Evolutionary conservation across 2,797 vertebrate genomes (phyloP), one percentile per base, ranked within the genome.

Genomic region (Enteromius viviparus): DNA sequence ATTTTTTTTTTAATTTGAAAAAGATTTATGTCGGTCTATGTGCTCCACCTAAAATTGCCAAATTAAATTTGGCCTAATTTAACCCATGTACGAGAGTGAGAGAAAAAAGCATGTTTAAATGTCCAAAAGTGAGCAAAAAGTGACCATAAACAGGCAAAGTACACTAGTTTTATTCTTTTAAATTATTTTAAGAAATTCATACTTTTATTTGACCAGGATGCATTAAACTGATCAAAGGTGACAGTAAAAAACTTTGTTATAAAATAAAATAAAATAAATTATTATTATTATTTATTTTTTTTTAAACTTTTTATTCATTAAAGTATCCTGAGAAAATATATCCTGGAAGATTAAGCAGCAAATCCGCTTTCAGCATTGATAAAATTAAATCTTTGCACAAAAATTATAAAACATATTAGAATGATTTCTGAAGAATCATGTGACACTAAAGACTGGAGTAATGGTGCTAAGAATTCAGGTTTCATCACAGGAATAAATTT

Each of bases 11-110:
- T 60, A 4, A 37, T 47, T 55, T 69, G 17, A 51, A 51, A 78
- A 78, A 19, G 19, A 19, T 79, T 68, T 47, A n/a, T 34, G 64
- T 58, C 60, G 47, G 40, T 21, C 81, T 69, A 71, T 72, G 49
- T 85, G 70, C 37, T 65, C 17, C 5, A 4, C 34, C 9, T 47
- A 5, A 64, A 29, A 47, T 7, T 34, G 76, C 26, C 14, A 10
- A 51, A 23, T 55, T 21, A 19, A 55, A 70, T 58, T 70, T 69
- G 49, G 17, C 64, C 32, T 70, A 42, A 70, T 80, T 70, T 80
- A 42, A 70, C 53, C n/a, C 32, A n/a, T 51, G 12, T 51, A 21
- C 40, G 21, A 55, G 65, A 70, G 3, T 8, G 19, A 21, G 19
- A 8, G 6, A 26, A 4, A 19, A 17, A 51, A 7, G 26, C 10